Evolutionary conservation across 2,797 vertebrate genomes (phyloP), one percentile per base, ranked within the genome.

Genomic region (Pempheris klunzingeri): DNA sequence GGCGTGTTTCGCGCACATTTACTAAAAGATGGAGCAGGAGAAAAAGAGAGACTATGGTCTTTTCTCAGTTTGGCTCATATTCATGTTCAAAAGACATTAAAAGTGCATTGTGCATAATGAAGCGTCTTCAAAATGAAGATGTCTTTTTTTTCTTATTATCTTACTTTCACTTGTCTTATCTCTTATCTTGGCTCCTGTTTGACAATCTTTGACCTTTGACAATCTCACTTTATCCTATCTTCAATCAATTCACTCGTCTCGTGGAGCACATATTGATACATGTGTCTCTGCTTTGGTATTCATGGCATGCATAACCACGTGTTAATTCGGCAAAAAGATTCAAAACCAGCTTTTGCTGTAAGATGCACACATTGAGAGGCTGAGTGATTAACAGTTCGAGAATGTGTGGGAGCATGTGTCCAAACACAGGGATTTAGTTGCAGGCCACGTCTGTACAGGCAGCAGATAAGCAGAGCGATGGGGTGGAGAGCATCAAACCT

Each of bases 401-500:
- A 24, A 22, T 65, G 77, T 66, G 86, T 79, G 83, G 67, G 81
- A 75, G 75, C 49, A 38, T 32, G 9, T 57, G 15, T 75, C 68
- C 78, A 81, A 82, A 81, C 85, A 71, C 66, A 49, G 66, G 49
- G 68, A 72, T 74, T 69, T 52, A 32, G 54, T 75, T 69, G 30
- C 55, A 65, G 65, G 59, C 54, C 70, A 54, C 14, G 67, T 61
- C 64, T 69, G 38, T 34, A 43, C 55, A 60, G 70, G 59, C 70
- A 64, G 78, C 50, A 80, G 87, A 92, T 90, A 90, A 89, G 79
- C 18, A 74, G 69, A 62, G 78, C 60, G 66, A 57, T 46, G 34
- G 70, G 84, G 84, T 80, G 73, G 78, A 78, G 85, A 80, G 78
- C 81, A 59, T 74, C 82, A 80, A 85, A 82, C 86, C 61, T 74